Evolutionary conservation across 1,140 invertebrate species (phyloP), one percentile per base, ranked within the genome.

Genomic region (Spodoptera frugiperda): DNA sequence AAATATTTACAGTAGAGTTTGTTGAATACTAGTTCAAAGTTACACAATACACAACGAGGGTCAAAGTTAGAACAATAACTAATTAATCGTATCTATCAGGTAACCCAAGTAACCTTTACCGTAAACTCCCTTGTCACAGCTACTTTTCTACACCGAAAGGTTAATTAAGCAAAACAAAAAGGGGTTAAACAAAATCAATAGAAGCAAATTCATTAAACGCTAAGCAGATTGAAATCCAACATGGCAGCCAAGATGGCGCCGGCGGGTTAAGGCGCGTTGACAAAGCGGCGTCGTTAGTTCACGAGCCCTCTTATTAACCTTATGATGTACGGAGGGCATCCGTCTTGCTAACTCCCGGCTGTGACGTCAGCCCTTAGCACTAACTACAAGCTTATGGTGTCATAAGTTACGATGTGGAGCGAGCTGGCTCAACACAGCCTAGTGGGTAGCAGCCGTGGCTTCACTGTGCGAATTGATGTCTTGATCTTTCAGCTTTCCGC

Each of bases 91-190:
- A 61, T 59, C 71, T 73, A 61, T 73, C 54, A 73, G 55, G 49
- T 73, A 25, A 70, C 19, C 54, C 54, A 57, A 53, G 65, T 76
- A 84, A 84, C 83, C 81, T 85, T 85, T 83, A 21, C 63, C 17
- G 44, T 67, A 48, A 76, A 54, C 78, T 53, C 72, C 78, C 82
- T 85, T 80, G 82, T 85, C 82, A 81, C 83, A 84, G 84, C 82
- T 82, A 83, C 82, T 84, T 82, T 84, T 78, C 74, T 84, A 90
- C 87, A 89, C 78, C 83, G 79, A 92, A 93, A 93, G 91, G 91
- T 93, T 93, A 93, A 93, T 93, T 93, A 93, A 93, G 90, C 88
- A 89, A 93, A 93, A 93, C 92, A 93, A 93, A 93, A 93, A 93
- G 91, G 91, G 92, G 92, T 93, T 92, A 91, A 93, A 89, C 90